These are phyloP conservation scores for Pedionomus torquatus DNA, from an alignment of 2,113 vertebrate genomes.

Conservation along the genomic window DNA sequence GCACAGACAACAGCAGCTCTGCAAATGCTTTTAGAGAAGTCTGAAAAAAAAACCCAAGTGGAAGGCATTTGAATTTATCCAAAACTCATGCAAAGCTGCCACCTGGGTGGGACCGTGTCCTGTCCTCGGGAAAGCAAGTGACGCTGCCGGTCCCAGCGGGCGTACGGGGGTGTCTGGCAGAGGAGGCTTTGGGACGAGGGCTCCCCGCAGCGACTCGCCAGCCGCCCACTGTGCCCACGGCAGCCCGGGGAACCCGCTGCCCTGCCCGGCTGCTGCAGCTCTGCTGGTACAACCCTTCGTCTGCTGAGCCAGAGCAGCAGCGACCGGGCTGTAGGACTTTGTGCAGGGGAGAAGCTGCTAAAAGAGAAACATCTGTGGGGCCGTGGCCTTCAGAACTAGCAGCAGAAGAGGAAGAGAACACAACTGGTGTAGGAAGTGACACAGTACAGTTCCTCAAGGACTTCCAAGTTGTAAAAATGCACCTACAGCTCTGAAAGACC, in stretches of 20 bases:
- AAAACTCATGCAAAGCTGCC: neutral
- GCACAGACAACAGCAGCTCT: neutral
- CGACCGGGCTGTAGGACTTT: neutral
- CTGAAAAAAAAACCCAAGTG: neutral
- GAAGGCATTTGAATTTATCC: conserved; percentile 3
- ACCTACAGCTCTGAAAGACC: neutral
- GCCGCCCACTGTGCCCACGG: neutral
- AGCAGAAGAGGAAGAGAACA: conserved; percentile 33
- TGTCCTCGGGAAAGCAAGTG: neutral
- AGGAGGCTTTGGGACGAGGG: neutral
- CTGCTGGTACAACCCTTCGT: neutral
- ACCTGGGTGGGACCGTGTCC: neutral
- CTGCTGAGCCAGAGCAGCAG: neutral
- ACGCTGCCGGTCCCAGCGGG: neutral
- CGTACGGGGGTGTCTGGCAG: neutral
- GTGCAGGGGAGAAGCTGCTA: neutral
- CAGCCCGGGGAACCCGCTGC: neutral
- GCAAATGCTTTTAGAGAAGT: neutral
- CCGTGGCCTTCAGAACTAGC: neutral
- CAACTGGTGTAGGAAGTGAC: neutral
- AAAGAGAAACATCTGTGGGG: neutral
- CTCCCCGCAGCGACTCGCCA: neutral
- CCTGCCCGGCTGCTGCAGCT: neutral
- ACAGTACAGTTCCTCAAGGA: neutral
- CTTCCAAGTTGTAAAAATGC: neutral